phyloP scores from a whole-genome alignment of 2,888 invertebrate genomes.

The Eupithecia abbreviata region DNA sequence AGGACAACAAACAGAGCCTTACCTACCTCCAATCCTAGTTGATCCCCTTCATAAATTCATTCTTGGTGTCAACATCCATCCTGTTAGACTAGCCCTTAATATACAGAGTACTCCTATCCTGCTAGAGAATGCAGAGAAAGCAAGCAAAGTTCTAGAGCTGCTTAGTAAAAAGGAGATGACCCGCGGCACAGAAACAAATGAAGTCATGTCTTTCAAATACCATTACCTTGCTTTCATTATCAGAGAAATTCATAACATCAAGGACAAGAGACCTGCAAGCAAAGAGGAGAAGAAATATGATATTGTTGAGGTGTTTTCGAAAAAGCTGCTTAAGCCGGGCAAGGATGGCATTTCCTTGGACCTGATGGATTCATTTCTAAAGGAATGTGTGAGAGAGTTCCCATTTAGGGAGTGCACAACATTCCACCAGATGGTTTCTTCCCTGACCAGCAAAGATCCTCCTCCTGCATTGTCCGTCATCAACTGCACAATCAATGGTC shows the following conservation, averaged over 20 bases:
- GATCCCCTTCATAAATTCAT: constrained; percentile 93
- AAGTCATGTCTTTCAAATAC: constrained; percentile 95
- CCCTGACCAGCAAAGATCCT: constrained; percentile 89
- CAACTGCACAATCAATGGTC: constrained; percentile 93
- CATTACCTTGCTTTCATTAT: constrained; percentile 91
- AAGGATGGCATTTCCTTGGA: constrained; percentile 87
- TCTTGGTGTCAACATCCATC: constrained; percentile 93
- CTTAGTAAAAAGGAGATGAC: constrained; percentile 95
- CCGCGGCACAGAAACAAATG: constrained; percentile 91
- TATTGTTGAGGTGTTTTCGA: constrained; percentile 89
- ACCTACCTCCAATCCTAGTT: constrained; percentile 88
- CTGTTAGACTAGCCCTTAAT: constrained; percentile 90
- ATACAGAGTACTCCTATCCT: constrained; percentile 89
- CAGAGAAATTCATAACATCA: constrained; percentile 88
- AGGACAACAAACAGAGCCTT: constrained; percentile 90
- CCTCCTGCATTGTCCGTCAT: constrained; percentile 89
- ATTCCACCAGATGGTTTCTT: constrained; percentile 92
- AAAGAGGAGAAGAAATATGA: constrained; percentile 85
- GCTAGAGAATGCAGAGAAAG: constrained; percentile 89
- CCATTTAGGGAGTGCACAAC: constrained; percentile 95
- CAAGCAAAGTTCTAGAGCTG: constrained; percentile 90
- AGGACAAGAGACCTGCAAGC: constrained; percentile 84
- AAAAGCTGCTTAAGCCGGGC: constrained; percentile 89
- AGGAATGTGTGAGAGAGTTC: constrained; percentile 94
- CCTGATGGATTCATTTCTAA: constrained; percentile 88